Conservation (phyloP, 2,888 invertebrate genomes). For the Nebria brevicollis region DNA sequence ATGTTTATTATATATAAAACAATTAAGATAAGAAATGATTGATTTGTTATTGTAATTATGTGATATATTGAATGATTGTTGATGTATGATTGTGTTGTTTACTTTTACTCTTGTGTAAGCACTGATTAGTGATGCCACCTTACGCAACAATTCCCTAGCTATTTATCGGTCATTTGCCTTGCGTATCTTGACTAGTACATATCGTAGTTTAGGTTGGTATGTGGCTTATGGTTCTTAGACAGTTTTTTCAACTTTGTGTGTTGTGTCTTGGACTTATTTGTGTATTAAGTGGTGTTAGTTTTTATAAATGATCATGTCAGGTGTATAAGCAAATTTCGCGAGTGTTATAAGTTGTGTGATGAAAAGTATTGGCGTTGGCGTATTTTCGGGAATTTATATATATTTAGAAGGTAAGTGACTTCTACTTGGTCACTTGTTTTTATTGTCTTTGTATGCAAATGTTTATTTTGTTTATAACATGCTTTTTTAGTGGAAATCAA, state of each 20-base stretch:
- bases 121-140: conserved; percentile 15
- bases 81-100: neutral
- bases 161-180: conserved; percentile 40
- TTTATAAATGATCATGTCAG: neutral
- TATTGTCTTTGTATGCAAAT: neutral
- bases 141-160: neutral
- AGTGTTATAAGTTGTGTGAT: neutral
- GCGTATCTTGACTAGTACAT: conserved; percentile 1
- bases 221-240: conserved; percentile 31
- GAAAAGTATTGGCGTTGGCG: neutral
- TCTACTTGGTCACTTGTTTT: neutral
- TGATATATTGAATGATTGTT: neutral
- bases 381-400: neutral
- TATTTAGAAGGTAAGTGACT: neutral
- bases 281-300: neutral
- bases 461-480: neutral
- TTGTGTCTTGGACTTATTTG: neutral
- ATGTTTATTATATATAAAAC: too few species aligned
- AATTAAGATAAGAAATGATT: too few species aligned
- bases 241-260: conserved; percentile 16
- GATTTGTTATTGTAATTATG: too few species aligned
- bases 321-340: neutral
- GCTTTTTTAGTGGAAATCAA: too few species aligned
- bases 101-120: neutral
- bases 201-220: conserved; percentile 35